Evolutionary conservation across 2,888 invertebrate genomes (phyloP).

Genomic region (Archips xylosteana): DNA sequence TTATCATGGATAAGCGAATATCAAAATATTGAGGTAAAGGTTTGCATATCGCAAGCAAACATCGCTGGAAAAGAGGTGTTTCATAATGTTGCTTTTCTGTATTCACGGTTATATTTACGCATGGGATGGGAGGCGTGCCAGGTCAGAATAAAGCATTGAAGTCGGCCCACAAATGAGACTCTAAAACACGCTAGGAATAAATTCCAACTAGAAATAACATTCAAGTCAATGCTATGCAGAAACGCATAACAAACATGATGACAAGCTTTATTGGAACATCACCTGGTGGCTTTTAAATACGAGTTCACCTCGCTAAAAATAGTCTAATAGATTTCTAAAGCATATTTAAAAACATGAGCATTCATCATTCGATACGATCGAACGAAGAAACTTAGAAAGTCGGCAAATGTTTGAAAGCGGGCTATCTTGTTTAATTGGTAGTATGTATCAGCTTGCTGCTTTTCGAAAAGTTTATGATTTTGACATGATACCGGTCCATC

Average conservation of each 20-base stretch:
- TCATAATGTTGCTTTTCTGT: constrained; percentile 62
- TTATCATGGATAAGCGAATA: not conserved
- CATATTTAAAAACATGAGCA: constrained; percentile 13
- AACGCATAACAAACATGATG: constrained; percentile 4
- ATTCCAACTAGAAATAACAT: constrained; percentile 25
- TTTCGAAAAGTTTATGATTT: constrained; percentile 4
- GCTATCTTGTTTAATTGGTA: not conserved
- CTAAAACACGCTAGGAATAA: constrained; percentile 24
- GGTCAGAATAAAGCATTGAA: constrained; percentile 49
- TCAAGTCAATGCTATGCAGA: constrained; percentile 12
- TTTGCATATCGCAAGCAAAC: constrained; percentile 5
- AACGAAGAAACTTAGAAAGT: constrained; percentile 24
- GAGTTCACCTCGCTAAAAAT: not conserved
- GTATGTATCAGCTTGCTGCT: not conserved
- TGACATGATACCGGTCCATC: not conserved
- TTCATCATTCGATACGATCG: constrained; percentile 5
- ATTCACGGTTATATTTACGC: constrained; percentile 74
- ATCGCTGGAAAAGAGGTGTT: constrained; percentile 18
- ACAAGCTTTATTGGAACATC: not conserved
- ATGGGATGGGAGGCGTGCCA: constrained; percentile 75
- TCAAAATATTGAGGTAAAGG: constrained; percentile 4
- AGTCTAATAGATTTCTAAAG: constrained; percentile 2
- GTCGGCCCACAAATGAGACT: constrained; percentile 26
- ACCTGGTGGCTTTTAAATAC: not conserved
- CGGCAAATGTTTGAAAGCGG: constrained; percentile 2